Conservation (phyloP, 2,797 vertebrate species). For the Phrynocephalus forsythii region DNA sequence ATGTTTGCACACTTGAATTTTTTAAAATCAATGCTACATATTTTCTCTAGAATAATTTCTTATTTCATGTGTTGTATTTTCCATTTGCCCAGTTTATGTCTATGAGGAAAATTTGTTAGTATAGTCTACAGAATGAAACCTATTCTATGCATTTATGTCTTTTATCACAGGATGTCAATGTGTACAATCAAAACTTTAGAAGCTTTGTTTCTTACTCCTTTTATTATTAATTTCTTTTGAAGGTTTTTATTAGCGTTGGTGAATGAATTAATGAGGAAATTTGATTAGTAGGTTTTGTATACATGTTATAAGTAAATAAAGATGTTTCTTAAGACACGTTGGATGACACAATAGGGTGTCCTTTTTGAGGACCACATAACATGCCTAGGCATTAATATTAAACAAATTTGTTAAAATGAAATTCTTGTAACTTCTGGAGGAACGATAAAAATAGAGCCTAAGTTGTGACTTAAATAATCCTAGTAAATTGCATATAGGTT, state of each 20-base stretch:
- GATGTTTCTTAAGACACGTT: not conserved
- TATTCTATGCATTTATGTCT: not conserved
- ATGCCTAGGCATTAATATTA: not conserved
- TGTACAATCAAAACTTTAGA: not conserved
- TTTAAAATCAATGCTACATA: not conserved
- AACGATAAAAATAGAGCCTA: not conserved
- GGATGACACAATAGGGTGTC: not conserved
- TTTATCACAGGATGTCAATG: not conserved
- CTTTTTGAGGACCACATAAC: not conserved
- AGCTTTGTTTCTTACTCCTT: not conserved
- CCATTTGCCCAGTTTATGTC: not conserved
- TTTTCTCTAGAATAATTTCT: not conserved
- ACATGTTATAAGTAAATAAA: not conserved
- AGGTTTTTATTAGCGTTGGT: not conserved
- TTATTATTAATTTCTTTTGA: conserved; percentile 7
- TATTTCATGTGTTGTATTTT: not conserved
- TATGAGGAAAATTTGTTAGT: not conserved
- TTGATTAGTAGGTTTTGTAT: not conserved
- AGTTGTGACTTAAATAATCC: not conserved
- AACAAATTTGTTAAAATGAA: not conserved
- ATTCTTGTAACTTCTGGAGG: not conserved
- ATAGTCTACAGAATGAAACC: not conserved
- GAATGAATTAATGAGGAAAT: not conserved
- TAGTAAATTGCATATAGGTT: not conserved
- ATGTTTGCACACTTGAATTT: not conserved